Percentiles rank a stretch among this genome's conserved stretches.
These are phyloP conservation scores for Arenaria interpres DNA, from an alignment of 2,113 vertebrate genomes.

Conservation along the genomic window DNA sequence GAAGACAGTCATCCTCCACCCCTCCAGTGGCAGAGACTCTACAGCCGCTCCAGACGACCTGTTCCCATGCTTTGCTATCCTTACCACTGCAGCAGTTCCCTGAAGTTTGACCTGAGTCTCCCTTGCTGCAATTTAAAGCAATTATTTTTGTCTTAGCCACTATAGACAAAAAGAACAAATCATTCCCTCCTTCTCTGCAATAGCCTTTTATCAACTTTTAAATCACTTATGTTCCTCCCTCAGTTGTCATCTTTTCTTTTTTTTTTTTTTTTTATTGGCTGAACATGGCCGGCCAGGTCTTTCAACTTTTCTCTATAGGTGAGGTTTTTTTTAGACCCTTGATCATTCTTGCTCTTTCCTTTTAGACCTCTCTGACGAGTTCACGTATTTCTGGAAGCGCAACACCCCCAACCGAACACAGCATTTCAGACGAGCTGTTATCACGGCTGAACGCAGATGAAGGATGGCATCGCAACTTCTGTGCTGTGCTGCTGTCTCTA, in stretches of 20 bases:
- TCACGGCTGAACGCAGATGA: not conserved
- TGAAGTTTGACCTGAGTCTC: slow-evolving; percentile 36
- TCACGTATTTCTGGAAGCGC: not conserved
- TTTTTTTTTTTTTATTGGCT: not conserved
- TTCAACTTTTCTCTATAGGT: not conserved
- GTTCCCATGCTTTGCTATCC: not conserved
- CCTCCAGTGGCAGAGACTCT: not conserved
- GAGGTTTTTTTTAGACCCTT: not conserved
- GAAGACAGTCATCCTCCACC: not conserved
- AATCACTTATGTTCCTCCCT: slow-evolving; percentile 46
- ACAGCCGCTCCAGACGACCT: not conserved
- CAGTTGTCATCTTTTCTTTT: not conserved
- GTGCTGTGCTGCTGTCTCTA: not conserved
- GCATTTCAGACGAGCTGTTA: not conserved
- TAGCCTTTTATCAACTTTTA: slow-evolving; percentile 61
- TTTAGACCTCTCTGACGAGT: slow-evolving; percentile 4
- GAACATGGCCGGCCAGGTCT: not conserved
- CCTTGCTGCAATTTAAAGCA: slow-evolving; percentile 48
- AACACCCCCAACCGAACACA: not conserved
- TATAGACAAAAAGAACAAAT: slow-evolving; percentile 60
- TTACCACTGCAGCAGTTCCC: not conserved
- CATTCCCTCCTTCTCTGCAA: slow-evolving; percentile 46
- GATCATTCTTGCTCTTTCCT: slow-evolving; percentile 23
- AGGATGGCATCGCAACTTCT: not conserved
- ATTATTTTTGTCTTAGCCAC: slow-evolving; percentile 51